Evolutionary conservation across 2,888 invertebrate genomes (phyloP), one percentile per base, ranked within the genome.

Genomic region (Salpingus planirostris): DNA sequence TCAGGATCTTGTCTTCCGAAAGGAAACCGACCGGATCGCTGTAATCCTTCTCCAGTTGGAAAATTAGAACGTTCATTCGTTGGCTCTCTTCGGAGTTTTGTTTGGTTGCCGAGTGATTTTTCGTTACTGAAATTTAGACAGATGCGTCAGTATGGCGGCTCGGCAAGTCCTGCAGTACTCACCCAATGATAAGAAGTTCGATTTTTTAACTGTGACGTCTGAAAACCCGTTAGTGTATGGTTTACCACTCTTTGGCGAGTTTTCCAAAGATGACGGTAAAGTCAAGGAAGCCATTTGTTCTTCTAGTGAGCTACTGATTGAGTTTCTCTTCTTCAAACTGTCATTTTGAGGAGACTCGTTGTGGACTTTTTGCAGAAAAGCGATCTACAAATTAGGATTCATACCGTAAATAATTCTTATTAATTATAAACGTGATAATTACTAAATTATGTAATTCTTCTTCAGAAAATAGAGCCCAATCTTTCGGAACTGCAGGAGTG

Each of bases 391-490:
- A n/a, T n/a, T n/a, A 14, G 15, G 2, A 24, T 18, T 8, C 22
- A 18, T n/a, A 33, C 13, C 3, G 11, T 29, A 13, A 3, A 4
- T 4, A 10, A 3, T 31, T 27, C 15, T 10, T 5, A 15, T 11
- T 13, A 3, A 13, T 13, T 2, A 3, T 2, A 18, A 21, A 23
- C 3, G 12, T 8, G 11, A 13, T 10, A 52, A 63, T 58, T 55
- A 75, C 74, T 58, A 84, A 67, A 40, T 69, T 67, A 38, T 74
- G 68, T 6, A 86, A 63, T 48, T 86, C 81, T 11, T 64, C 62
- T 42, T 79, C 76, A 1, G 81, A 80, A 44, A 83, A 75, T 10
- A 85, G 64, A 21, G 79, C 73, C 28, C 80, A 75, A 5, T 76
- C 71, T 33, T 82, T 68, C 15, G 11, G 10, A 23, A 71, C 67